Evolutionary conservation across 2,113 vertebrate genomes (phyloP).

Genomic region (Blennius ocellaris): DNA sequence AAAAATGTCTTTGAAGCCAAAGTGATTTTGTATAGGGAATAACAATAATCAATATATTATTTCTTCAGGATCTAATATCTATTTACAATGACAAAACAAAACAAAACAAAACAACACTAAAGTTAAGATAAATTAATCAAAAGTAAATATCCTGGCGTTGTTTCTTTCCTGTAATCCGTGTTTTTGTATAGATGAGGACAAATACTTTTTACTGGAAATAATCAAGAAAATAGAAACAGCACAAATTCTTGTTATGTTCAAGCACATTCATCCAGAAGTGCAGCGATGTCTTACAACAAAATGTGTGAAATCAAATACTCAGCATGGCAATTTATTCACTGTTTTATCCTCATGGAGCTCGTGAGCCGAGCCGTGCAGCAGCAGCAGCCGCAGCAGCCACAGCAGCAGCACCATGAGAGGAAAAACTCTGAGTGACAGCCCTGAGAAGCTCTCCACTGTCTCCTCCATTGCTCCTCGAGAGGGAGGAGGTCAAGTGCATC

Average conservation of each 20-base stretch:
- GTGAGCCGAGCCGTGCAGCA: constrained; percentile 19
- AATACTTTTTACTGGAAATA: neutral
- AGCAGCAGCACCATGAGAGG: constrained; percentile 28
- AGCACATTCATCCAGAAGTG: neutral
- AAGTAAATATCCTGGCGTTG: no score
- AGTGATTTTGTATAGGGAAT: no score
- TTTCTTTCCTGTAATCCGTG: neutral
- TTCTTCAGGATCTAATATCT: no score
- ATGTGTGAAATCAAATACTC: constrained; percentile 28
- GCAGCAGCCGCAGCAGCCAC: constrained; percentile 9
- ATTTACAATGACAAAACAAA: no score
- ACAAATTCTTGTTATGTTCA: neutral
- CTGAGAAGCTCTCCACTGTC: constrained; percentile 80
- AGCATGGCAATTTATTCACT: constrained; percentile 16
- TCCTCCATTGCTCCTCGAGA: constrained; percentile 78
- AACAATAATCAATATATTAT: neutral
- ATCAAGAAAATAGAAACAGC: neutral
- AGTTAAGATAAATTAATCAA: neutral
- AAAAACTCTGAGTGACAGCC: constrained; percentile 74
- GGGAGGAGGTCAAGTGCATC: constrained; percentile 83
- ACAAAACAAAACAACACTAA: neutral
- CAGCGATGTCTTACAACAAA: constrained; percentile 25
- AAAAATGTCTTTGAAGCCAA: neutral
- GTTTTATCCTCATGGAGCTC: constrained; percentile 17
- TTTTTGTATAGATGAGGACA: neutral